Percentiles rank a stretch among this genome's conserved stretches.
phyloP scores from a whole-genome alignment of 1,140 invertebrate species.

The Nilaparvata lugens region DNA sequence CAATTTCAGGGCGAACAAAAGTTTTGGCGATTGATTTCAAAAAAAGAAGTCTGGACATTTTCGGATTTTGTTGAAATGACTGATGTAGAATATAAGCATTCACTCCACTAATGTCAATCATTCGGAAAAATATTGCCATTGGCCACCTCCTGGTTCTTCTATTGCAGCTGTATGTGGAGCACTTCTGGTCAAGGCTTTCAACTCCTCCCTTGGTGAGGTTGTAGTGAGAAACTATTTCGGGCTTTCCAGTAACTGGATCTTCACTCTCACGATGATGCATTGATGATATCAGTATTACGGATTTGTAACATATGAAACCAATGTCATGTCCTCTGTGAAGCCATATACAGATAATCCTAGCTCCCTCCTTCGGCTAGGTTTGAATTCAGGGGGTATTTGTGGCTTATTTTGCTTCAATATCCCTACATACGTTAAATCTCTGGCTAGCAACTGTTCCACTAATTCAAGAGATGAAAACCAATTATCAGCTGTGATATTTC shows the following conservation, averaged over 20 bases:
- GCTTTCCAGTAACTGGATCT: not conserved
- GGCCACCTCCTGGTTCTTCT: not conserved
- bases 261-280: not conserved
- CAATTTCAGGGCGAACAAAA: too few relatives aligned
- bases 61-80: too few relatives aligned
- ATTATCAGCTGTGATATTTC: constrained; percentile 34
- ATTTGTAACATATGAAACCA: constrained; percentile 24
- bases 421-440: constrained; percentile 31
- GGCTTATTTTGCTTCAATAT: constrained; percentile 38
- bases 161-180: not conserved
- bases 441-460: constrained; percentile 28
- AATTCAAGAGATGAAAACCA: constrained; percentile 35
- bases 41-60: too few relatives aligned
- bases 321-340: constrained; percentile 17
- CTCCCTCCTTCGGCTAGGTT: constrained; percentile 1
- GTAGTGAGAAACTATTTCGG: constrained; percentile 8
- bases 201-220: too few relatives aligned
- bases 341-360: constrained; percentile 3
- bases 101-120: too few relatives aligned
- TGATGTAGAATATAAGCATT: too few relatives aligned
- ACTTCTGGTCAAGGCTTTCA: constrained; percentile 2
- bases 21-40: too few relatives aligned
- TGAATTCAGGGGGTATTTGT: constrained; percentile 31
- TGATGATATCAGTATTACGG: not conserved
- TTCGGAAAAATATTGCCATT: too few relatives aligned